These are phyloP conservation scores for Rhinophrynus dorsalis DNA, from an alignment of 2,797 vertebrate genomes.

Conservation along the genomic window DNA sequence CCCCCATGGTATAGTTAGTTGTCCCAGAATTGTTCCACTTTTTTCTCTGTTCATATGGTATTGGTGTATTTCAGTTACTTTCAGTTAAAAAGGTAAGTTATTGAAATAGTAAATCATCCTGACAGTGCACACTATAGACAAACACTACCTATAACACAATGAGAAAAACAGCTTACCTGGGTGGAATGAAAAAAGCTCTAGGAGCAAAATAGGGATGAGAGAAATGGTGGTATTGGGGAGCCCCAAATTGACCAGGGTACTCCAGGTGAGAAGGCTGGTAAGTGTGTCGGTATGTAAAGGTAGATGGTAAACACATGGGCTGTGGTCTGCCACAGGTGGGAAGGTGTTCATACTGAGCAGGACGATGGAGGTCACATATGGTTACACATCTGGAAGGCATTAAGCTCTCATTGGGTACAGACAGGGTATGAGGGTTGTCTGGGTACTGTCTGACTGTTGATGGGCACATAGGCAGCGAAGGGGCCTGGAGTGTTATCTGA, in stretches of 20 bases:
- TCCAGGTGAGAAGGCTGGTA: slow-evolving; percentile 58
- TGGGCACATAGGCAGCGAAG: slow-evolving; percentile 55
- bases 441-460: slow-evolving; percentile 46
- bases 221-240: slow-evolving; percentile 58
- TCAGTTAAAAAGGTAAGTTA: too few species aligned
- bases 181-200: slow-evolving; percentile 63
- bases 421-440: too few species aligned
- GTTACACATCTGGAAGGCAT: slow-evolving; percentile 59
- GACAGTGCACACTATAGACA: too few species aligned
- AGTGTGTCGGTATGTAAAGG: slow-evolving; percentile 57
- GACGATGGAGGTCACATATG: slow-evolving; percentile 52
- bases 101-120: too few species aligned
- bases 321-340: slow-evolving; percentile 57
- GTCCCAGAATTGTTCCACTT: too few species aligned
- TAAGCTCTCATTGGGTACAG: slow-evolving; percentile 56
- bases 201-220: slow-evolving; percentile 62
- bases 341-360: slow-evolving; percentile 58
- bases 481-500: slow-evolving; percentile 56
- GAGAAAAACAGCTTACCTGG: slow-evolving; percentile 64
- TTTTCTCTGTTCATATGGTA: too few species aligned
- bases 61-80: too few species aligned
- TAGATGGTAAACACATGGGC: slow-evolving; percentile 56
- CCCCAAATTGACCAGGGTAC: slow-evolving; percentile 59
- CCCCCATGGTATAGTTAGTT: too few species aligned
- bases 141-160: too few species aligned